Evolutionary conservation across 1,140 invertebrate genomes (phyloP).

Genomic region (Homalodisca vitripennis): DNA sequence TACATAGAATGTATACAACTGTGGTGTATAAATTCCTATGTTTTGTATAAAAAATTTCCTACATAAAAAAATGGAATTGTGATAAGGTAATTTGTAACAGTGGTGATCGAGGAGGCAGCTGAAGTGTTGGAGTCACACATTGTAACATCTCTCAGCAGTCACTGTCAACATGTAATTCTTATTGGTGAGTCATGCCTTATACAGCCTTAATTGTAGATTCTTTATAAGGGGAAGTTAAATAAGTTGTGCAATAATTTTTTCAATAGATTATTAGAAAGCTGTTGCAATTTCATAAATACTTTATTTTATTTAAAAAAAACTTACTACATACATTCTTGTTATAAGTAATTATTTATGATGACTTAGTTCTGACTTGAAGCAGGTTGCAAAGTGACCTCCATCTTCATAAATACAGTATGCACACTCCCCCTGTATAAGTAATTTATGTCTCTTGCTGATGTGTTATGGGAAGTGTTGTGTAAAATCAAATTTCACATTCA

Average conservation of each 20-base stretch:
- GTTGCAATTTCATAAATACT: neutral
- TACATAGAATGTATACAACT: too few relatives aligned
- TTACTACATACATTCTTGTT: neutral
- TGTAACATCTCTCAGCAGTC: slow-evolving; percentile 62
- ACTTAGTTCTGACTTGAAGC: neutral
- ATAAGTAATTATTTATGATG: neutral
- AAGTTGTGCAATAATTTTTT: neutral
- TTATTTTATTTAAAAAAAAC: neutral
- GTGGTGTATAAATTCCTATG: too few relatives aligned
- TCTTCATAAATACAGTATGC: neutral
- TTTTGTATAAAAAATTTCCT: too few relatives aligned
- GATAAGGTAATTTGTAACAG: slow-evolving; percentile 47
- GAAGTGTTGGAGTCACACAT: slow-evolving; percentile 80
- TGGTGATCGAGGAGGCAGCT: slow-evolving; percentile 85
- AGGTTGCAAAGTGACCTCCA: neutral
- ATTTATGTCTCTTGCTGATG: neutral
- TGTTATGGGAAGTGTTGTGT: neutral
- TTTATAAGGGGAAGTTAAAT: neutral
- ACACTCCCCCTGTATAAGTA: neutral
- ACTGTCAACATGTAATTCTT: slow-evolving; percentile 77
- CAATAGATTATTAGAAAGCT: neutral
- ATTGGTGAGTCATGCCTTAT: slow-evolving; percentile 61
- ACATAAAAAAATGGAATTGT: too few relatives aligned
- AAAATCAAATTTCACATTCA: neutral
- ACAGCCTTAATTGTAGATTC: neutral